Conservation (phyloP, 2,797 vertebrate genomes). For the Holocentrus rufus region DNA sequence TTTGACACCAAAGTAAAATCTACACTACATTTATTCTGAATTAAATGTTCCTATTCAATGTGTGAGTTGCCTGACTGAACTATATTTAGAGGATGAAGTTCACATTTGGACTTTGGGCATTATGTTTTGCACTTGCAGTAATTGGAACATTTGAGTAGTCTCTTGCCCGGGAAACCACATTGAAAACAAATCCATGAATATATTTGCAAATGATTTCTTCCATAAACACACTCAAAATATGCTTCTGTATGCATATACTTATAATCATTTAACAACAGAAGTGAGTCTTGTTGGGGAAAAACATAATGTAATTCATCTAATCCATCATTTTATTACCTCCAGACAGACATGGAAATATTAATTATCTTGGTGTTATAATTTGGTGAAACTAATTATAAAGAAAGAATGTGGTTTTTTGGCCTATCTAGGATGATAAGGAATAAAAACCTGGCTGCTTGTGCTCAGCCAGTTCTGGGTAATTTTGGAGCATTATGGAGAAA, state of each 20-base stretch:
- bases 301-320: constrained; percentile 47
- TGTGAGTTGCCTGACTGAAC: too few relatives aligned
- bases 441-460: constrained; percentile 71
- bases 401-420: constrained; percentile 59
- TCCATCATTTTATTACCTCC: constrained; percentile 65
- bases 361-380: constrained; percentile 76
- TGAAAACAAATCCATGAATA: constrained; percentile 6
- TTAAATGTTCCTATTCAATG: too few relatives aligned
- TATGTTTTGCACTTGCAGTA: not conserved
- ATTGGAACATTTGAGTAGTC: not conserved
- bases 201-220: constrained; percentile 26
- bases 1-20: too few relatives aligned
- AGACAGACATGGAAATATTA: constrained; percentile 73
- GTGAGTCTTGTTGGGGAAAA: constrained; percentile 13
- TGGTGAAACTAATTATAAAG: constrained; percentile 77
- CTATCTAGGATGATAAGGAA: constrained; percentile 75
- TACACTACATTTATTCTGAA: too few relatives aligned
- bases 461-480: constrained; percentile 70
- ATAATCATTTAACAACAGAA: constrained; percentile 32
- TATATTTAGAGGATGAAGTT: not conserved
- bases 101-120: not conserved
- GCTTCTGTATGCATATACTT: constrained; percentile 25
- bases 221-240: constrained; percentile 21
- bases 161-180: not conserved
- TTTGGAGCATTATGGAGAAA: constrained; percentile 73